A percentile compares a stretch with the other conserved stretches of the same genome.
phyloP scores from a whole-genome alignment of 2,888 invertebrate species.

The Rhyacophila evoluta region DNA sequence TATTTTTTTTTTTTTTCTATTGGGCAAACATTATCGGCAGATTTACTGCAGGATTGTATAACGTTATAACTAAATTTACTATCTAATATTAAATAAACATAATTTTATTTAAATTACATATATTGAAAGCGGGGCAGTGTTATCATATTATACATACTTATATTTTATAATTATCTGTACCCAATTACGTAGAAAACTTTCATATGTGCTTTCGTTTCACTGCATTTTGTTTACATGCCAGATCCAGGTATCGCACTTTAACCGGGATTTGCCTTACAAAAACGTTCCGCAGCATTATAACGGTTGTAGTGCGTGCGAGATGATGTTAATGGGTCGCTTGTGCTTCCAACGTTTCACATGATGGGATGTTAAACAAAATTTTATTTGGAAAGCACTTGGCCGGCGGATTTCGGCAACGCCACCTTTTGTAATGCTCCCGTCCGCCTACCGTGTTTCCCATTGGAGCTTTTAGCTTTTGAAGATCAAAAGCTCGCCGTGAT shows the following conservation, averaged over 20 bases:
- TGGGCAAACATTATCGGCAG: too few relatives aligned
- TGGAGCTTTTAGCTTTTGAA: constrained; percentile 9
- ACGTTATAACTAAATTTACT: too few relatives aligned
- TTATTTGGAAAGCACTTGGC: constrained; percentile 11
- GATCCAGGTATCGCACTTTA: neutral
- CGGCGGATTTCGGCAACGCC: neutral
- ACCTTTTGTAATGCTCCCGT: neutral
- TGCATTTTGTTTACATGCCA: neutral
- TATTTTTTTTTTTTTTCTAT: too few relatives aligned
- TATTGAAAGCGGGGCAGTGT: too few relatives aligned
- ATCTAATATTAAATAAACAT: too few relatives aligned
- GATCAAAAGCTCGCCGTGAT: constrained; percentile 18
- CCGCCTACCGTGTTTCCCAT: neutral
- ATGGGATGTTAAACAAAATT: neutral
- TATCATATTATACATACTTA: too few relatives aligned
- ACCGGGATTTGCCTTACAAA: neutral
- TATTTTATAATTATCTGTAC: too few relatives aligned
- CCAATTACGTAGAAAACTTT: too few relatives aligned
- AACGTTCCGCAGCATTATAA: neutral
- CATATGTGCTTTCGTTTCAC: neutral
- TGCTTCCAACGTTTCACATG: neutral
- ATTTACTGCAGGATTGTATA: too few relatives aligned
- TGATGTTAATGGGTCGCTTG: constrained; percentile 8
- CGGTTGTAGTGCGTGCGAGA: neutral
- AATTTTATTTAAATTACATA: too few relatives aligned